A percentile compares a stretch with the other conserved stretches of the same genome.
Conservation (phyloP, 2,888 invertebrate genomes). For the Mesorhabditis belari region DNA sequence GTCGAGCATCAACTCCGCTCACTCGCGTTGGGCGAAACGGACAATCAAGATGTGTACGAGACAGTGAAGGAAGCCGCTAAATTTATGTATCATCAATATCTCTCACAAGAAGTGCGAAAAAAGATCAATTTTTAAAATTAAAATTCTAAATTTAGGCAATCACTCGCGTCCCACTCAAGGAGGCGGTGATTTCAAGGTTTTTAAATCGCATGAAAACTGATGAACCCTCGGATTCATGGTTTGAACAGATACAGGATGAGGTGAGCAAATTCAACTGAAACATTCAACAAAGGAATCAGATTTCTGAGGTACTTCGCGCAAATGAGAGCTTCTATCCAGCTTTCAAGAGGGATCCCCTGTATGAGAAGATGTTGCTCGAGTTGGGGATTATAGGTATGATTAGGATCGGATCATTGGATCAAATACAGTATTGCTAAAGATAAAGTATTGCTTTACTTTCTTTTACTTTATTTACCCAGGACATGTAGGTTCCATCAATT, state of each 20-base stretch:
- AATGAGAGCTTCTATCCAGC: constrained; percentile 65
- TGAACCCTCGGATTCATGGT: constrained; percentile 68
- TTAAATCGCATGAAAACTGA: constrained; percentile 65
- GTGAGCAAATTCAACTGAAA: constrained; percentile 7
- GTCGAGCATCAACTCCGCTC: constrained; percentile 65
- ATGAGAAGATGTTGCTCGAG: constrained; percentile 67
- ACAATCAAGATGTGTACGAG: constrained; percentile 50
- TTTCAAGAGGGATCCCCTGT: constrained; percentile 66
- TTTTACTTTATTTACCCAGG: too few relatives aligned
- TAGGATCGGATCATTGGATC: too few relatives aligned
- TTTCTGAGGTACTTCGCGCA: constrained; percentile 56
- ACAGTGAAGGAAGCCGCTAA: constrained; percentile 66
- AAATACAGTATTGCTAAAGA: too few relatives aligned
- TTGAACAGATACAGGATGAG: constrained; percentile 70
- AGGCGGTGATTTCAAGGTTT: constrained; percentile 63
- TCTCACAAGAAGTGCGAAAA: constrained; percentile 64
- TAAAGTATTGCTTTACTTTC: too few relatives aligned
- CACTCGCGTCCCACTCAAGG: constrained; percentile 64
- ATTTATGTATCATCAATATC: constrained; percentile 71
- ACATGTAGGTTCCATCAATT: too few relatives aligned
- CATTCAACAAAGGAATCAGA: constrained; percentile 3
- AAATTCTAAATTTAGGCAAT: constrained; percentile 58
- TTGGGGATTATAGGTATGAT: not conserved
- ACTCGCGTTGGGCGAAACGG: constrained; percentile 46
- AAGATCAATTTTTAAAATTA: not conserved